Base-by-base conservation (phyloP, 2,888 invertebrate genomes). In the Gymnosoma rotundatum region DNA sequence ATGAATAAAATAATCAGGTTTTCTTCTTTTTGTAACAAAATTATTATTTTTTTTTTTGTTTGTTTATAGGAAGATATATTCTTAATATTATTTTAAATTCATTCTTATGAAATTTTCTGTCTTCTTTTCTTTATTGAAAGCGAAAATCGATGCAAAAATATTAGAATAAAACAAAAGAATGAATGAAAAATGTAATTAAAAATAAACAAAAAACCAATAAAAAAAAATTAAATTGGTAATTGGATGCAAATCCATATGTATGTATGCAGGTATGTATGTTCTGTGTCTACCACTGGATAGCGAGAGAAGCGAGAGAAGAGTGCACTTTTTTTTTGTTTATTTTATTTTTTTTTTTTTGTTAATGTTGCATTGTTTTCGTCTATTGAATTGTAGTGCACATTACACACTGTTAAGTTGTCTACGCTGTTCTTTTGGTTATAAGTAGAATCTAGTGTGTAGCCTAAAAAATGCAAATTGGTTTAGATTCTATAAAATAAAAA, bases 111-210 rank as follows among this genome's bases (percentile, higher is more conserved):
- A 5, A 32, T 32, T 5, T 38, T 25, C 63, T 72, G 48, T 25
- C 58, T 32, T 21, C 21, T 21, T 48, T 74, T 50, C 38, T 70
- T 50, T 38, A 84, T 48, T 70, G 73, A 78, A 83, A 85, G 66
- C 73, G 78, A 86, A 83, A 86, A 83, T 85, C 83, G 78, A 83
- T 81, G 78, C 61, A 52, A 78, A 83, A 79, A 70, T 79, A 79
- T 67, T 67, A 18, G 60, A 81, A 80, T 66, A 76, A 86, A 85
- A 76, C 78, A 87, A 63, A 76, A 86, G 63, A 54, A 20, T 12
- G 18, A 61, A 50, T 69, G 8, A 1, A 42, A 42, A 42, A 69
- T 69, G 66, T 63, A 78, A 80, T 80, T 78, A 78, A 84, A 78
- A 75, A 75, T 79, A 83, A 75, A 76, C 52, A 79, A 73, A 60